Conservation (phyloP, 2,797 vertebrate species). For the Lateolabrax maculatus region DNA sequence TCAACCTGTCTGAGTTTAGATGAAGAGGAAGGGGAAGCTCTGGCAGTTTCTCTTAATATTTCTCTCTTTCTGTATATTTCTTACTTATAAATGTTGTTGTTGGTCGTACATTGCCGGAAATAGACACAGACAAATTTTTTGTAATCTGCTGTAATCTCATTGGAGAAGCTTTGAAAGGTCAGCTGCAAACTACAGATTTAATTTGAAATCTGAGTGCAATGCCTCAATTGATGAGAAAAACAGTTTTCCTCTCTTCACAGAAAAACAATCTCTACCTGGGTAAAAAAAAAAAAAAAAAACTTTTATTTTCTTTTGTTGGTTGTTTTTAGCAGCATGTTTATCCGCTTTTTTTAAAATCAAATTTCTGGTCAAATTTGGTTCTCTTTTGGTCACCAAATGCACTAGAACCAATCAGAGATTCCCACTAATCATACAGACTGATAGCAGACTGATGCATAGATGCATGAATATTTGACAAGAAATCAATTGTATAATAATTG, state of each 20-base stretch:
- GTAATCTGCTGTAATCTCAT: constrained; percentile 60
- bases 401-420: background rate
- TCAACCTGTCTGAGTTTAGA: background rate
- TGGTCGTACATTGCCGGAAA: constrained; percentile 18
- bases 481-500: background rate
- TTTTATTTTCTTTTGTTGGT: background rate
- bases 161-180: constrained; percentile 59
- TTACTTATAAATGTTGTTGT: constrained; percentile 9
- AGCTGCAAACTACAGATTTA: constrained; percentile 44
- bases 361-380: no score
- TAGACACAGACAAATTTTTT: constrained; percentile 30
- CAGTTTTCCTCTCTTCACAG: background rate
- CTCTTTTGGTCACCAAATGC: background rate
- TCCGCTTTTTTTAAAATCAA: no score
- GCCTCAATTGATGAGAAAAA: constrained; percentile 33
- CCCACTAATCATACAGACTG: background rate
- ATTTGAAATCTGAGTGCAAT: constrained; percentile 49
- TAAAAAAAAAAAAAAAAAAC: background rate
- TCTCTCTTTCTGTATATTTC: background rate
- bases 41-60: constrained; percentile 18
- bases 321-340: background rate
- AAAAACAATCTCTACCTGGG: background rate
- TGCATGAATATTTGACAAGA: background rate
- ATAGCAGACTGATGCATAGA: no score
- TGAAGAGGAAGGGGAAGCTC: background rate